A percentile compares a stretch with the other conserved stretches of the same genome.
Evolutionary conservation across 2,797 vertebrate species (phyloP).

Genomic region (Microcaecilia unicolor): DNA sequence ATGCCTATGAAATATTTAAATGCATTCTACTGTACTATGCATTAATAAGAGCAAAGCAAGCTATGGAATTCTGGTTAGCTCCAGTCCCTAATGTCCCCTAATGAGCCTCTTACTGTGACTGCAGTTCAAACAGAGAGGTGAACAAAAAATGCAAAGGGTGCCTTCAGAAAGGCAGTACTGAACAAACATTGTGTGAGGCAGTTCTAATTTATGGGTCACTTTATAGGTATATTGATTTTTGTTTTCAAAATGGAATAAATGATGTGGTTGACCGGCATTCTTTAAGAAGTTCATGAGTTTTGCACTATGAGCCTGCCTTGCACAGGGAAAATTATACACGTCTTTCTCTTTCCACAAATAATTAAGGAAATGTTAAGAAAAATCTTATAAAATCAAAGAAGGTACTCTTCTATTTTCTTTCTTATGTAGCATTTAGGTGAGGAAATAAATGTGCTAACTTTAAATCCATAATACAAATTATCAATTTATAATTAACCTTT

Average conservation of each 20-base stretch:
- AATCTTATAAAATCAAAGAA: constrained; percentile 24
- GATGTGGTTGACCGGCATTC: constrained; percentile 64
- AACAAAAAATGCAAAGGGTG: constrained; percentile 74
- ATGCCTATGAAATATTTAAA: constrained; percentile 97
- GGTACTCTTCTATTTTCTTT: constrained; percentile 23
- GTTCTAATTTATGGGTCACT: constrained; percentile 83
- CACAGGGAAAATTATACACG: constrained; percentile 37
- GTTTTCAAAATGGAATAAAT: constrained; percentile 81
- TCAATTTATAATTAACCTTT: constrained; percentile 29
- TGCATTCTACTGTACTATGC: constrained; percentile 85
- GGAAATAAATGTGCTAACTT: constrained; percentile 27
- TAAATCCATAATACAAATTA: constrained; percentile 19
- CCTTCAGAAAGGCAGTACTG: constrained; percentile 72
- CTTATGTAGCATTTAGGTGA: constrained; percentile 21
- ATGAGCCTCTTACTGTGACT: constrained; percentile 80
- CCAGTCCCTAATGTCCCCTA: constrained; percentile 81
- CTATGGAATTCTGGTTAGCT: constrained; percentile 74
- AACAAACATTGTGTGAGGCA: constrained; percentile 76
- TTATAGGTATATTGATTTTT: constrained; percentile 91
- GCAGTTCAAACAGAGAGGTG: constrained; percentile 86
- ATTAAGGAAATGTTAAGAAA: constrained; percentile 38
- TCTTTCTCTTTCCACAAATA: constrained; percentile 44
- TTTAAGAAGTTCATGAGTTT: constrained; percentile 60
- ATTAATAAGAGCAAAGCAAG: constrained; percentile 89
- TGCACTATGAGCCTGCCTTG: constrained; percentile 31